Base-by-base conservation (phyloP, 2,888 invertebrate species). In the Lacanobia wlatinum region DNA sequence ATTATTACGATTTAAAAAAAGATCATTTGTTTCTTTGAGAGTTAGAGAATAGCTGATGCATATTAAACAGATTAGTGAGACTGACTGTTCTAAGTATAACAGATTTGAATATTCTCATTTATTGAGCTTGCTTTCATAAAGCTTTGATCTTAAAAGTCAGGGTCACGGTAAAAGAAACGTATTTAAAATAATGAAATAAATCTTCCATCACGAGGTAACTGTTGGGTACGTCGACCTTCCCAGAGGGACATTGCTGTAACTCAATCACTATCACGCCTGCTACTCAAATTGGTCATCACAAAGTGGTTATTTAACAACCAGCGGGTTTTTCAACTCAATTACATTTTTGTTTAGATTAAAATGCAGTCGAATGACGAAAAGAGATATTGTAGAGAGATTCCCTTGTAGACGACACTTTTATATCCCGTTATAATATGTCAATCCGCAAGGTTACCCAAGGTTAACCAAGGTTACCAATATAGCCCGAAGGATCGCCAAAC, bases 261-360 rank as follows among this genome's bases (percentile, higher is more conserved):
- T 70, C 70, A 18, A 56, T 48, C 38, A 48, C 28, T 48, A 40
- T 28, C 28, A 58, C 48, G 23, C 71, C 28, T 48, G n/a, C n/a
- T 21, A 43, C 59, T 46, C 23, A 59, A 73, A 59, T 52, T 73
- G 23, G 9, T 53, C 14, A 59, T 52, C 34, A 59, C 40, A 16
- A 34, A 58, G 2, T 23, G 34, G 34, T 34, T 34, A 6, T 34
- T 3, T 34, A 3, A 34, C 34, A 34, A 34, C 34, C 6, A 6
- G 34, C 4, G 34, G 4, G 34, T 34, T 34, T 28, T 28, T 28
- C 1, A 28, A 28, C 28, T 34, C 34, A 6, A 34, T 5, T 34
- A 2, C 28, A 28, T 28, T 28, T 28, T 28, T 28, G 28, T 34
- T 6, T 34, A 6, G 28, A 28, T 28, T 34, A 34, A 6, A 34